Evolutionary conservation across 2,113 vertebrate species (phyloP).

Genomic region (Madoqua kirkii): DNA sequence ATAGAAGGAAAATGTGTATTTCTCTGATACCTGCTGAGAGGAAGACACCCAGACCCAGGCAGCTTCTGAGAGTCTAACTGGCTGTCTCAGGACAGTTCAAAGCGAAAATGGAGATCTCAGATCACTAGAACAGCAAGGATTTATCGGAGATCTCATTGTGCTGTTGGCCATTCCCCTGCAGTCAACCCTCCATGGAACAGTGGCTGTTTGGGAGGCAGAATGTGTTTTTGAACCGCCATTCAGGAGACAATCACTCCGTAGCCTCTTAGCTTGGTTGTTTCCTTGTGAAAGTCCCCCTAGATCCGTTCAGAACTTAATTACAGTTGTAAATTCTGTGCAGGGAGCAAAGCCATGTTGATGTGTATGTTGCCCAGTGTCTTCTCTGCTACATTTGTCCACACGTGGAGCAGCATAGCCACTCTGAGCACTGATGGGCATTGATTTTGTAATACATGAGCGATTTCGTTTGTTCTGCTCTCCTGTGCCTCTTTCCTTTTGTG

Average conservation of each 20-base stretch:
- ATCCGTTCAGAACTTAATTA: neutral
- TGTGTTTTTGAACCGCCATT: fast-evolving
- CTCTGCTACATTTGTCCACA: neutral
- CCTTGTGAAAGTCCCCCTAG: neutral
- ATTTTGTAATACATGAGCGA: neutral
- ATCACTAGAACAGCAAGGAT: neutral
- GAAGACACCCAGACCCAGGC: neutral
- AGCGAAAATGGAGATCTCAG: neutral
- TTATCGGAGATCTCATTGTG: neutral
- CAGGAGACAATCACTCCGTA: neutral
- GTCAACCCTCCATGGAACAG: neutral
- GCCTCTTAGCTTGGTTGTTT: neutral
- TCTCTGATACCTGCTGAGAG: neutral
- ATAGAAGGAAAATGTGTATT: neutral
- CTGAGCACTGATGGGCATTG: neutral
- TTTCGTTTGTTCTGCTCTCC: neutral
- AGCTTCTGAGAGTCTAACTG: neutral
- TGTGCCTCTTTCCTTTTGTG: neutral
- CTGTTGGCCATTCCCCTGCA: neutral
- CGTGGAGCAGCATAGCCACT: neutral
- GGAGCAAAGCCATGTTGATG: neutral
- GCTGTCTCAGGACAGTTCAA: neutral
- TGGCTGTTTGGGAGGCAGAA: neutral
- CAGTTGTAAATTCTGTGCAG: neutral
- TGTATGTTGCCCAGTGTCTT: fast-evolving